Percentiles rank a stretch among this genome's conserved stretches.
Evolutionary conservation across 2,113 vertebrate genomes (phyloP).

Genomic region (Corynorhinus townsendii): DNA sequence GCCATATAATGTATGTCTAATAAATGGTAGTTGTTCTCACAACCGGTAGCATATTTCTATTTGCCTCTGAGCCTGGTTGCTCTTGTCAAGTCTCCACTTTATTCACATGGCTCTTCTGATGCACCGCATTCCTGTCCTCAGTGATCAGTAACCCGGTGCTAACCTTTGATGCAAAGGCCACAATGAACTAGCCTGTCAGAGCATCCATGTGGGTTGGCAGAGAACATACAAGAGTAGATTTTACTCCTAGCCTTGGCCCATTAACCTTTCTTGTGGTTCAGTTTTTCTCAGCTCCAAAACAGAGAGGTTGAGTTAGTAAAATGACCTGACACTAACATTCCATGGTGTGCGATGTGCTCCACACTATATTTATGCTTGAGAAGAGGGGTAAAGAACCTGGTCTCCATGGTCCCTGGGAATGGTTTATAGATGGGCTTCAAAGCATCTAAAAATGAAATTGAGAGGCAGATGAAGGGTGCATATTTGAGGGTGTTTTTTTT

Average conservation of each 20-base stretch:
- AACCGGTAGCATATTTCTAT: neutral
- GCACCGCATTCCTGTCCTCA: fast-evolving
- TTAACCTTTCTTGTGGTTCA: neutral
- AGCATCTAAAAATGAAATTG: neutral
- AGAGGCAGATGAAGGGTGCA: neutral
- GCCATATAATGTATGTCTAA: too few species aligned
- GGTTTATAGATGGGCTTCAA: neutral
- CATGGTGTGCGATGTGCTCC: fast-evolving
- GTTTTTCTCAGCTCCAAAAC: neutral
- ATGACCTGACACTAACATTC: neutral
- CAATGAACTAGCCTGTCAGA: neutral
- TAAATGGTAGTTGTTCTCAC: neutral
- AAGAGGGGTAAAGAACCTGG: neutral
- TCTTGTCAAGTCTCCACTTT: neutral
- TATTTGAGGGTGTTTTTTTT: neutral
- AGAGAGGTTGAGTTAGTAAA: neutral
- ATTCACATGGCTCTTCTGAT: neutral
- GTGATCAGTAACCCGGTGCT: neutral
- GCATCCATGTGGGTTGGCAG: too few species aligned
- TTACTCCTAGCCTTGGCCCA: neutral
- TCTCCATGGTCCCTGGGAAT: neutral
- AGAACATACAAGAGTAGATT: neutral
- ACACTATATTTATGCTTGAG: fast-evolving
- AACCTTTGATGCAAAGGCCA: neutral
- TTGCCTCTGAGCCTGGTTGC: neutral